phyloP scores from a whole-genome alignment of 2,888 invertebrate species.

The Elysia crispata region DNA sequence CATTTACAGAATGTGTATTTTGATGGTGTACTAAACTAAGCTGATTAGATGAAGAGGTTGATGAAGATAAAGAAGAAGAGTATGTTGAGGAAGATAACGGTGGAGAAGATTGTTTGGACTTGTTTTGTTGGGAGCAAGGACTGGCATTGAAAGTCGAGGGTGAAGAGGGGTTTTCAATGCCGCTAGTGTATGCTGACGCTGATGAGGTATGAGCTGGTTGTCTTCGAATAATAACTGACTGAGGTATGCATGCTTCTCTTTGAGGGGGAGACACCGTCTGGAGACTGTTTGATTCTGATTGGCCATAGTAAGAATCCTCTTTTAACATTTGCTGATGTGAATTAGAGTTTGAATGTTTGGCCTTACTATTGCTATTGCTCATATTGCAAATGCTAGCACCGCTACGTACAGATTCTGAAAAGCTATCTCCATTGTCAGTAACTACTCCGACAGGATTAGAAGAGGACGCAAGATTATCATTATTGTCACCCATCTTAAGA shows the following conservation, averaged over 20 bases:
- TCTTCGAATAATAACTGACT: slow-evolving; percentile 73
- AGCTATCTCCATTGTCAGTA: background rate
- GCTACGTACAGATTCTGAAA: background rate
- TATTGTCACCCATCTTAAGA: no score
- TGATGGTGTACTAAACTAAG: no score
- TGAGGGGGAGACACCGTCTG: slow-evolving; percentile 54
- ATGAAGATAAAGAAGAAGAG: slow-evolving; percentile 11
- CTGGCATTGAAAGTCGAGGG: background rate
- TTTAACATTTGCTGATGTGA: background rate
- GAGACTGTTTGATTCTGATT: background rate
- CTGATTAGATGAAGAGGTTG: no score
- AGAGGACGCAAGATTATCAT: background rate
- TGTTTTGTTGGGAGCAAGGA: background rate
- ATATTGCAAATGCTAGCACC: no score
- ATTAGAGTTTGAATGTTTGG: background rate
- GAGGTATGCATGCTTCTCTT: slow-evolving; percentile 62
- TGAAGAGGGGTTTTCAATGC: no score
- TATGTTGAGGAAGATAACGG: background rate
- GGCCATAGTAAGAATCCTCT: background rate
- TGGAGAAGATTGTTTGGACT: background rate
- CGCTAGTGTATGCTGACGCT: no score
- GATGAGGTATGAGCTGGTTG: slow-evolving; percentile 52
- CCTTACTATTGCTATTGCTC: background rate
- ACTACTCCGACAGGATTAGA: background rate
- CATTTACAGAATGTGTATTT: no score